Base-by-base conservation (phyloP, 2,113 vertebrate species). In the Pachycephala philippinensis region DNA sequence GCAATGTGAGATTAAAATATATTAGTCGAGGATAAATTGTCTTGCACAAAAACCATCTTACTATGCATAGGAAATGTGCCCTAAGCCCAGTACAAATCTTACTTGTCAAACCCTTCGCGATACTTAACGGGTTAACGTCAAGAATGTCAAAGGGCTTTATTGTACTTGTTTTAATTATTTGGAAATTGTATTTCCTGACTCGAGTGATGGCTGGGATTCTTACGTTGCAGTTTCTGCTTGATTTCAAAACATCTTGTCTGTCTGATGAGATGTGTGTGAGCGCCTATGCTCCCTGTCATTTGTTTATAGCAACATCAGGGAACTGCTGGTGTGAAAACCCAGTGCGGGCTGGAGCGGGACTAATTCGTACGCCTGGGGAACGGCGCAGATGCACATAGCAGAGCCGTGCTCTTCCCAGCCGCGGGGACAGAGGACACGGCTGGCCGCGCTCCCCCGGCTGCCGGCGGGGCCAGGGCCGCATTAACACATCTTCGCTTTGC, bases 111-210 rank as follows among this genome's bases (percentile, higher is more conserved):
- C 13, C 15, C 47, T 79, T 49, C 0, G 2, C 4, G 49, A 54
- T 22, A 14, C 39, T 84, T 39, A 45, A 47, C 22, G 54, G 16
- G 77, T 72, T 90, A 76, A 91, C 45, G 26, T 93, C 45, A 50
- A 65, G 57, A 86, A 30, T 24, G 33, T 53, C n/a, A 31, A 35
- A 84, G 26, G 44, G 33, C 22, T 91, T 89, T 81, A 75, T 22
- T 60, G 35, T 30, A 56, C 42, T 77, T 63, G 33, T 42, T 85
- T 56, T 89, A 59, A 90, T 89, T 64, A 81, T 92, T 92, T 89
- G 84, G 80, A 75, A 89, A 91, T 68, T n/a, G 35, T 52, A 64
- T 18, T 78, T 74, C 50, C 68, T 15, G 83, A 33, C 85, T 83
- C 17, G 3, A 47, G 56, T 5, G 52, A 50, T 39, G 54, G 42